Conservation (phyloP, 2,797 vertebrate species). For the Rhynchotus rufescens region DNA sequence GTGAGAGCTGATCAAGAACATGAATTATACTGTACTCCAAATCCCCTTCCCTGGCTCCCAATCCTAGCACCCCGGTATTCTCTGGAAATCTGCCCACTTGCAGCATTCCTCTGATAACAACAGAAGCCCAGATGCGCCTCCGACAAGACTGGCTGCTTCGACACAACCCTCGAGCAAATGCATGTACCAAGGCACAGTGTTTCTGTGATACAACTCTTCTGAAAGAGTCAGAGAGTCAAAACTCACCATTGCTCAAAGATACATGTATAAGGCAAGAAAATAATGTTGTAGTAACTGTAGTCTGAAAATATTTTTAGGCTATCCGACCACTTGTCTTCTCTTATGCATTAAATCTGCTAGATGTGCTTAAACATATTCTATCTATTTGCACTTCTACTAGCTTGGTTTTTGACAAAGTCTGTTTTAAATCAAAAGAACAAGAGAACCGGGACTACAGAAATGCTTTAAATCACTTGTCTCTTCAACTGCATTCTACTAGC, state of each 20-base stretch:
- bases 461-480: neutral
- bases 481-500: neutral
- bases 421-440: neutral
- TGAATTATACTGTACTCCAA: slow-evolving; percentile 47
- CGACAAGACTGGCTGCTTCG: slow-evolving; percentile 48
- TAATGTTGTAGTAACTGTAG: neutral
- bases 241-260: neutral
- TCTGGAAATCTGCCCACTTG: slow-evolving; percentile 55
- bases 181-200: neutral
- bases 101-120: slow-evolving; percentile 62
- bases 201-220: neutral
- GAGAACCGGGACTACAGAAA: neutral
- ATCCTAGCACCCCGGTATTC: slow-evolving; percentile 25
- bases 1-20: slow-evolving; percentile 23
- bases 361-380: neutral
- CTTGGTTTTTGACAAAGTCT: neutral
- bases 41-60: slow-evolving; percentile 35
- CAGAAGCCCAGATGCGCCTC: slow-evolving; percentile 56
- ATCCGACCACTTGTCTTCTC: neutral
- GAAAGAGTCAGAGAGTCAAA: neutral
- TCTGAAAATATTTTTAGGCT: neutral
- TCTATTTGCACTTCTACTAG: neutral
- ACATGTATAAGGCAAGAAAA: neutral
- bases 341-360: neutral
- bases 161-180: slow-evolving; percentile 2